A percentile compares a stretch with the other conserved stretches of the same genome.
Conservation (phyloP, 2,888 invertebrate species). For the Schrankia costaestrigalis region DNA sequence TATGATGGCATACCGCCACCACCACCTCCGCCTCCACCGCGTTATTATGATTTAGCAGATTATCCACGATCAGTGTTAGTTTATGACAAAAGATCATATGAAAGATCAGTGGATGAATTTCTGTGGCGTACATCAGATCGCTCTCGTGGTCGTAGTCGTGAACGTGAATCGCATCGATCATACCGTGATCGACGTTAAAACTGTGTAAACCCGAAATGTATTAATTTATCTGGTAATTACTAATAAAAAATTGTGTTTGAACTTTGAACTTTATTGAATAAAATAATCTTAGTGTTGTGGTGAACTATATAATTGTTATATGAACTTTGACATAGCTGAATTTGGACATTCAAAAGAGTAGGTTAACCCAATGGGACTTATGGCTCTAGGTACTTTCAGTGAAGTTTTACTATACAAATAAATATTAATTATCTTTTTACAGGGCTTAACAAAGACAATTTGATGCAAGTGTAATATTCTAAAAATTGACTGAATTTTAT, state of each 20-base stretch:
- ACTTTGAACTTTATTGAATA: constrained; percentile 77
- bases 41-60: constrained; percentile 86
- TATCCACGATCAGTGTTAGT: constrained; percentile 84
- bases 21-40: constrained; percentile 85
- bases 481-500: constrained; percentile 8
- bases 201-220: constrained; percentile 61
- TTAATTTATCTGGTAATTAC: constrained; percentile 57
- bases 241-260: constrained; percentile 74
- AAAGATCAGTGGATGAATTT: constrained; percentile 93
- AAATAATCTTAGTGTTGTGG: constrained; percentile 65
- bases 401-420: constrained; percentile 10
- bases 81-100: constrained; percentile 90
- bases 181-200: constrained; percentile 82
- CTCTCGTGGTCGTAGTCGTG: constrained; percentile 80
- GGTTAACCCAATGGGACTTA: constrained; percentile 23
- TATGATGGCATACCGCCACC: constrained; percentile 85
- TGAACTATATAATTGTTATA: constrained; percentile 45
- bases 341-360: constrained; percentile 22
- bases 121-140: constrained; percentile 89
- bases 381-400: constrained; percentile 20
- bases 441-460: constrained; percentile 18
- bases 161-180: constrained; percentile 79
- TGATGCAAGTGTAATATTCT: constrained; percentile 15
- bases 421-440: constrained; percentile 22
- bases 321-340: constrained; percentile 29